Conservation (phyloP, 1,140 invertebrate genomes). For the Muscidifurax raptorellus region DNA sequence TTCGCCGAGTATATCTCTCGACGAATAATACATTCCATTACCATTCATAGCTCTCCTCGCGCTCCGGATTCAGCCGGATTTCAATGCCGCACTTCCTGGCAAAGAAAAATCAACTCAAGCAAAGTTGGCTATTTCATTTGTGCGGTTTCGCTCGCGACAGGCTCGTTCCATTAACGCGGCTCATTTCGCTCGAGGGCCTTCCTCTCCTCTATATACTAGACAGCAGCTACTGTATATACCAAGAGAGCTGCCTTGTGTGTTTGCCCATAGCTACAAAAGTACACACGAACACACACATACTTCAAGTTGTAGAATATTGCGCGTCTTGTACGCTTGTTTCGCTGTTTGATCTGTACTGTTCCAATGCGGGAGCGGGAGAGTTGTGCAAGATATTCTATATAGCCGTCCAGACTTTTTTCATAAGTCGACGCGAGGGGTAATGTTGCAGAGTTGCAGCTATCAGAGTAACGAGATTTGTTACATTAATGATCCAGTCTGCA, state of each 20-base stretch:
- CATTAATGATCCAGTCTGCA: not conserved
- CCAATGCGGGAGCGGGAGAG: too few species aligned
- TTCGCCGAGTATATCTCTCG: not conserved
- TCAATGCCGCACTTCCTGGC: not conserved
- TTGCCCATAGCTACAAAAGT: not conserved
- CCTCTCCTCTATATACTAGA: not conserved
- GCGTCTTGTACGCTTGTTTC: not conserved
- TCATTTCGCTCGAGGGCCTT: conserved; percentile 10
- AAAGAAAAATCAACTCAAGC: not conserved
- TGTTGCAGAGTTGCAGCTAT: not conserved
- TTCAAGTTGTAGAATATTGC: not conserved
- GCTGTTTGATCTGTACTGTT: not conserved
- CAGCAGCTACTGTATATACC: not conserved
- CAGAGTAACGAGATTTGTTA: not conserved
- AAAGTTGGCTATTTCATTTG: conserved; percentile 10
- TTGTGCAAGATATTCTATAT: not conserved
- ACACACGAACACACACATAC: not conserved
- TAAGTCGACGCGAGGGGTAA: not conserved
- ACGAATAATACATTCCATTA: not conserved
- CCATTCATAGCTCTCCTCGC: not conserved
- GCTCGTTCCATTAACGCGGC: not conserved
- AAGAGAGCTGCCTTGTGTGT: not conserved
- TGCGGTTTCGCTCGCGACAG: not conserved
- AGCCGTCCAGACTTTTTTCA: not conserved
- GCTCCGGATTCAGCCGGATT: not conserved